A percentile compares a stretch with the other conserved stretches of the same genome.
These are phyloP conservation scores for Corbicula japonica DNA, from an alignment of 2,888 invertebrate genomes.

Conservation along the genomic window DNA sequence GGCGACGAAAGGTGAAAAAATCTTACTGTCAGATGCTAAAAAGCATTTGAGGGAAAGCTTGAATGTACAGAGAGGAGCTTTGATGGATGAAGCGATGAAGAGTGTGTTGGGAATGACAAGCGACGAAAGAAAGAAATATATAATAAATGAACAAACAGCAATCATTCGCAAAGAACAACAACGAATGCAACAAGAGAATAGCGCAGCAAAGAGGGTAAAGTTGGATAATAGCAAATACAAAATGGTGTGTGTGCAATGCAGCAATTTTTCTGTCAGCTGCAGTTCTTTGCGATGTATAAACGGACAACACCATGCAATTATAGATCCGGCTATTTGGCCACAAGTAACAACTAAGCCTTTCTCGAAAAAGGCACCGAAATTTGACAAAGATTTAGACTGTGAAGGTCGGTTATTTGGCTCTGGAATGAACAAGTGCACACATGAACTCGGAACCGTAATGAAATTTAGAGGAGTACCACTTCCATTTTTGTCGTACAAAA, in stretches of 20 bases:
- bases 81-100: conserved; percentile 23
- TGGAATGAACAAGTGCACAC: not conserved
- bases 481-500: conserved; percentile 22
- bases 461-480: conserved; percentile 5
- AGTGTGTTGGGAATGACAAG: not conserved
- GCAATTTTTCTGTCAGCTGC: conserved; percentile 15
- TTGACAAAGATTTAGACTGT: conserved; percentile 1
- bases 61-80: conserved; percentile 7
- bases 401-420: conserved; percentile 7
- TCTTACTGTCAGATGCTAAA: not conserved
- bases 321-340: conserved; percentile 16
- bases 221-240: conserved; percentile 3
- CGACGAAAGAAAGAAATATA: not conserved
- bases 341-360: not conserved
- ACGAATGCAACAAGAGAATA: not conserved
- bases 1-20: not conserved
- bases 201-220: conserved; percentile 7
- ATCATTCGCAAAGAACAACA: not conserved
- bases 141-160: not conserved
- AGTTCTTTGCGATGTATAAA: conserved; percentile 6
- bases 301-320: not conserved
- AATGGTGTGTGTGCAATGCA: conserved; percentile 12
- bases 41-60: not conserved
- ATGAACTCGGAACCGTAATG: conserved; percentile 12
- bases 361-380: conserved; percentile 3